Evolutionary conservation across 2,797 vertebrate species (phyloP), one percentile per base, ranked within the genome.

Genomic region (Phylloscopus collybita): DNA sequence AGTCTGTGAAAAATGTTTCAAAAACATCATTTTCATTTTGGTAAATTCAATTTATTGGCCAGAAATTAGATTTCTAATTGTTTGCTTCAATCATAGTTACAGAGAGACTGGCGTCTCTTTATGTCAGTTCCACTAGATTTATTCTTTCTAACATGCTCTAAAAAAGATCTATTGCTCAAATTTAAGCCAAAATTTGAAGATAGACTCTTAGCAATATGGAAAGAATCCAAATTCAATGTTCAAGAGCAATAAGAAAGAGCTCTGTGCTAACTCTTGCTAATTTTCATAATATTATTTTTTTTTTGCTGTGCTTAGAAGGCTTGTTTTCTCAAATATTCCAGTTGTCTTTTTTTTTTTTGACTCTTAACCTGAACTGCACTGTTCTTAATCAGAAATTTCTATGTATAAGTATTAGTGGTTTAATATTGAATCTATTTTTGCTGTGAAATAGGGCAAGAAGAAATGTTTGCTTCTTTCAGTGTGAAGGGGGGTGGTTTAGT

Each of bases 361-460:
- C 27, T 69, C 85, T 60, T 78, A 57, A 70, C 26, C 42, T 51
- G n/a, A 82, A 16, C 49, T 40, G 7, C 66, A n/a, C 13, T 53
- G 10, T 65, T 32, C 40, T 49, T 22, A 49, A 27, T 84, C 23
- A 53, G 34, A 81, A 85, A 54, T 45, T 16, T 57, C n/a, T 45
- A 1, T 67, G 14, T 74, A 8, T 60, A 53, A 38, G 18, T 86
- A 66, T 40, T 21, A 57, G 6, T 30, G 42, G 34, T 82, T 79
- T 65, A 81, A 38, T 86, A 16, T 42, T 74, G 80, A 93, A 59
- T 25, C n/a, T 70, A 22, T 47, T 90, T 50, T 74, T 92, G 51
- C 51, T 49, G 22, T 91, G 80, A 91, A 90, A 80, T 69, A 95
- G 79, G 60, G 40, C 34, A 75, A 90, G 67, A 91, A 74, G 25